Base-by-base conservation (phyloP, 2,113 vertebrate species). In the Gavialis gangeticus region DNA sequence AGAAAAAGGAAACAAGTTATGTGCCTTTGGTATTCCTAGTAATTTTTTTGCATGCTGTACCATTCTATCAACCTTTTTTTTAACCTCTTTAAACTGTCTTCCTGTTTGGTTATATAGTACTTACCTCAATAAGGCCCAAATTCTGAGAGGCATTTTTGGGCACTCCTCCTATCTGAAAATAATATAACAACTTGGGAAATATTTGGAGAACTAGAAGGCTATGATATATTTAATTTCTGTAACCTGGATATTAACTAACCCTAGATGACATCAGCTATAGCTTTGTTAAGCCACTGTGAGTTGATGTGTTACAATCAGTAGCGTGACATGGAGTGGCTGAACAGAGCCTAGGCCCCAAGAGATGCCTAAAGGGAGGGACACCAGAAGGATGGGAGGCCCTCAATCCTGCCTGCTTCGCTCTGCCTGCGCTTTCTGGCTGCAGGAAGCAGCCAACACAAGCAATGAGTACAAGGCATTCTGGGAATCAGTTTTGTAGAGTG, bases 131-230 rank as follows among this genome's bases (percentile, higher is more conserved):
- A 21, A 1, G 3, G 56, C 75, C 69, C 64, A 6, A 57, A 60
- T 28, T 76, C 30, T 25, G 4, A 62, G 12, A 5, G 12, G 69
- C 0, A 0, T 6, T 21, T 66, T 34, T 0, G 8, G 71, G 66
- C 2, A 73, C 28, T 24, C 13, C 6, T n/a, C 30, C 34, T n/a
- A 46, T 13, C 37, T 73, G 19, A 73, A 22, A 46, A 46, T 73
- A 73, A 37, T 46, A 24, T 34, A 13, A n/a, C 14, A 3, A n/a
- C 64, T n/a, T 66, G 12, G 27, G 60, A 91, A 75, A 54, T 12
- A 6, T 10, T 27, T 55, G 28, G 19, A 84, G 14, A 75, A 16
- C 5, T 79, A 2, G 9, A 25, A 73, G 34, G 34, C 5, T 22
- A 3, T 0, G 6, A 22, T 15, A 3, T 64, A 54, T 14, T 60